Evolutionary conservation across 2,797 vertebrate species (phyloP).

Genomic region (Parambassis ranga): DNA sequence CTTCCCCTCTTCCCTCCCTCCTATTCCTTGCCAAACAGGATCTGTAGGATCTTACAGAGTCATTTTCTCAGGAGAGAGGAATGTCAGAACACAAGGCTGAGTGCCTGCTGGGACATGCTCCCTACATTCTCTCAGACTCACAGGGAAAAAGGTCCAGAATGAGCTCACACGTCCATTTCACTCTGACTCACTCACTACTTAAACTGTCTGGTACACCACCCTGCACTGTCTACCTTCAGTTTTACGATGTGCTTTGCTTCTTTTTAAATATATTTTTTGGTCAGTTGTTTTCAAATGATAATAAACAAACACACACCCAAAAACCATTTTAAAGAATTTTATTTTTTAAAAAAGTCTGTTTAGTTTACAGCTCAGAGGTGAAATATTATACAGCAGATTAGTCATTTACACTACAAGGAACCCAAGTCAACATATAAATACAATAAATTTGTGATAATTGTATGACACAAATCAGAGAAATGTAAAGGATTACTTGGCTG

Average conservation of each 20-base stretch:
- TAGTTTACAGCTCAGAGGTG: slow-evolving; percentile 41
- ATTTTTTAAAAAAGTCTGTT: slow-evolving; percentile 31
- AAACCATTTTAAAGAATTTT: slow-evolving; percentile 9
- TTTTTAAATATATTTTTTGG: neutral
- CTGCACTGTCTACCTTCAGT: neutral
- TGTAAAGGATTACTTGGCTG: slow-evolving; percentile 66
- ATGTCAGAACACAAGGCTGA: slow-evolving; percentile 73
- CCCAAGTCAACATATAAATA: slow-evolving; percentile 72
- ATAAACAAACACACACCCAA: slow-evolving; percentile 11
- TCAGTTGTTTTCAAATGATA: neutral
- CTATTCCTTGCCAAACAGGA: slow-evolving; percentile 82
- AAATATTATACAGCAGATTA: slow-evolving; percentile 49
- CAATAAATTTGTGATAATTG: slow-evolving; percentile 35
- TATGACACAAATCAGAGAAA: slow-evolving; percentile 62
- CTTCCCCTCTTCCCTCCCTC: slow-evolving; percentile 71
- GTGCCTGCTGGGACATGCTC: slow-evolving; percentile 75
- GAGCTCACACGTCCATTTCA: slow-evolving; percentile 37
- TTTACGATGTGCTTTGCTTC: neutral
- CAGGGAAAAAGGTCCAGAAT: slow-evolving; percentile 60
- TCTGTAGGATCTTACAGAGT: slow-evolving; percentile 81
- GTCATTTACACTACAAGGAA: slow-evolving; percentile 45
- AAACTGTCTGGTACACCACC: slow-evolving; percentile 52
- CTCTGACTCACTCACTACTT: slow-evolving; percentile 66
- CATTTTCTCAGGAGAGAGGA: slow-evolving; percentile 83
- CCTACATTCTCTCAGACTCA: slow-evolving; percentile 62